These are phyloP conservation scores for Perccottus glenii DNA, from an alignment of 2,113 vertebrate genomes.

Conservation along the genomic window DNA sequence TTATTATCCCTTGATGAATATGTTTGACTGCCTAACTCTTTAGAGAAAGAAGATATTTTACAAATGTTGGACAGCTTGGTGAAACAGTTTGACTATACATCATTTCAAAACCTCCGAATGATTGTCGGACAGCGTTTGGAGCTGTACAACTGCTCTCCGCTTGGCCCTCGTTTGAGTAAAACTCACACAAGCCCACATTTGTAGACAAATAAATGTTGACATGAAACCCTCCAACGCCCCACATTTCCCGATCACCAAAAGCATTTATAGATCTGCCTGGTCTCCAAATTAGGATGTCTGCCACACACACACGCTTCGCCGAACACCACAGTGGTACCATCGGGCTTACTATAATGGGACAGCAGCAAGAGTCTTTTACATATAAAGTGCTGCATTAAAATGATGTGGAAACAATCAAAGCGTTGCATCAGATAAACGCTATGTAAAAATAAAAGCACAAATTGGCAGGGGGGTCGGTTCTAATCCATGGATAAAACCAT, in stretches of 20 bases:
- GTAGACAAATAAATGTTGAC: constrained; percentile 27
- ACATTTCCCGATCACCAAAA: constrained; percentile 9
- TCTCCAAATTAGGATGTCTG: constrained; percentile 9
- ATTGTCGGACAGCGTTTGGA: not conserved
- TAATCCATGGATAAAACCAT: constrained; percentile 30
- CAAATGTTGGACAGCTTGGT: not conserved
- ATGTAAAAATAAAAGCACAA: not conserved
- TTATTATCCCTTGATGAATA: not conserved
- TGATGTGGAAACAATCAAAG: constrained; percentile 10
- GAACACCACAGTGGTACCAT: not conserved
- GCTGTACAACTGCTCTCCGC: constrained; percentile 1
- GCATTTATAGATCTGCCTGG: constrained; percentile 10
- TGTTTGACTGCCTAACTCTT: too few species aligned
- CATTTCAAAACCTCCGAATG: constrained; percentile 32
- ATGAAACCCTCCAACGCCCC: constrained; percentile 6
- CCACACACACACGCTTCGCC: not conserved
- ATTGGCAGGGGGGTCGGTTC: constrained; percentile 8
- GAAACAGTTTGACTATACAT: constrained; percentile 21
- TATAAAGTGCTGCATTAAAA: not conserved
- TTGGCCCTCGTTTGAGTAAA: constrained; percentile 35
- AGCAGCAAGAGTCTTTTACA: not conserved
- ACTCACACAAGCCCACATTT: constrained; percentile 33
- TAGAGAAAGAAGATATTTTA: not conserved
- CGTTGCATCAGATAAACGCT: constrained; percentile 5
- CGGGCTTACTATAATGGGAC: not conserved